These are phyloP conservation scores for Caenorhabditis angaria DNA, from an alignment of 2,888 invertebrate species.

Conservation along the genomic window DNA sequence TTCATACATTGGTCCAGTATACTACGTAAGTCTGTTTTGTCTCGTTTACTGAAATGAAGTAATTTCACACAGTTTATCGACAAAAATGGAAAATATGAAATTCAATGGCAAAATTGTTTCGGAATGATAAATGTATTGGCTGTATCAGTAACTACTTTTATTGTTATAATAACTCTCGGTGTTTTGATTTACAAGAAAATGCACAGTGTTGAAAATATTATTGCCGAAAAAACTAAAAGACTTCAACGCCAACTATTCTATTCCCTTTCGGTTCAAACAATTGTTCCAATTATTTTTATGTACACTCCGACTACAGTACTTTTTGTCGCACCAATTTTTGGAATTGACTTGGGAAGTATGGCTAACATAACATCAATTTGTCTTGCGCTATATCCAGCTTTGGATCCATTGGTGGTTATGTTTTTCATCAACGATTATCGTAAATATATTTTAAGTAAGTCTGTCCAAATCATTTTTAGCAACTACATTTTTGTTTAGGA, in stretches of 20 bases:
- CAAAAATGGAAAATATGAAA: not conserved
- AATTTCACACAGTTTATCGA: too few species aligned
- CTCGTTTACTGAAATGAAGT: too few species aligned
- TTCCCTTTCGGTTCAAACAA: constrained; percentile 22
- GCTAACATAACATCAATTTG: constrained; percentile 30
- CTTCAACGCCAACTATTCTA: constrained; percentile 28
- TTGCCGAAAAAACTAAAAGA: constrained; percentile 9
- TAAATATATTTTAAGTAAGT: too few species aligned
- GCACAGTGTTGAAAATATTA: constrained; percentile 7
- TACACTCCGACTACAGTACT: constrained; percentile 29
- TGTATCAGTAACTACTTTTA: constrained; percentile 22
- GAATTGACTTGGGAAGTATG: constrained; percentile 22
- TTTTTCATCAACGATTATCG: constrained; percentile 32
- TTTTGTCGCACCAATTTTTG: constrained; percentile 22
- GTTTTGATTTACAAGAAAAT: constrained; percentile 21
- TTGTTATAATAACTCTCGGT: constrained; percentile 22
- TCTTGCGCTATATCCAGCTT: constrained; percentile 35
- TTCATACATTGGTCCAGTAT: too few species aligned
- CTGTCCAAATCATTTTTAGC: too few species aligned
- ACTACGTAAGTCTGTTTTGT: too few species aligned
- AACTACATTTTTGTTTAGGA: too few species aligned
- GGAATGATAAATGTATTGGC: constrained; percentile 29
- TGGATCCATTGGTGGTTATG: constrained; percentile 33
- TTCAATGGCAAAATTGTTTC: constrained; percentile 32
- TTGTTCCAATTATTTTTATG: constrained; percentile 31